Evolutionary conservation across 2,797 vertebrate genomes (phyloP).

Genomic region (Aselliscus stoliczkanus): DNA sequence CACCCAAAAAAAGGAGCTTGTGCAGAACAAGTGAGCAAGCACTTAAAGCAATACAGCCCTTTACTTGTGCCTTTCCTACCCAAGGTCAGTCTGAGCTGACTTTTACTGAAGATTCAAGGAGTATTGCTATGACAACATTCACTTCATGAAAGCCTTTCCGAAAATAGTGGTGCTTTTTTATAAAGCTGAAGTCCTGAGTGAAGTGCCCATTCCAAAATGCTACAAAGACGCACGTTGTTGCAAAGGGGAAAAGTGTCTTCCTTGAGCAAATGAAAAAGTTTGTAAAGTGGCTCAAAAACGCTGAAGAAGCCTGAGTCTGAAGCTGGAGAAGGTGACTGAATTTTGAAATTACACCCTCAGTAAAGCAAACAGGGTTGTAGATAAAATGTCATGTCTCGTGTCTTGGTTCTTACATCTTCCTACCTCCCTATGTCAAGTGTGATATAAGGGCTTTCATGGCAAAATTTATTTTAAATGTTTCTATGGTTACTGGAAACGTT

Average conservation of each 20-base stretch:
- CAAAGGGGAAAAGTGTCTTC: constrained; percentile 95
- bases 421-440: constrained; percentile 91
- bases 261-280: constrained; percentile 99
- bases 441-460: constrained; percentile 86
- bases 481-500: constrained; percentile 84
- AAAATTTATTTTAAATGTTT: constrained; percentile 83
- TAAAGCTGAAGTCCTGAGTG: constrained; percentile 97
- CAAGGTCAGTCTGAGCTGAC: constrained; percentile 96
- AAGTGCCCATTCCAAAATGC: constrained; percentile 97
- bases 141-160: constrained; percentile 99
- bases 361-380: constrained; percentile 90
- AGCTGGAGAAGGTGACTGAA: constrained; percentile 94
- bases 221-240: constrained; percentile 91
- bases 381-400: constrained; percentile 86
- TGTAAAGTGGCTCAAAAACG: constrained; percentile 97
- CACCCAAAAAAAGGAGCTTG: constrained; percentile 91
- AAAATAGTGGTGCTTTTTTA: constrained; percentile 99
- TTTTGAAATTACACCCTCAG: constrained; percentile 81
- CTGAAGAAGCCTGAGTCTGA: constrained; percentile 98
- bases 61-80: constrained; percentile 95
- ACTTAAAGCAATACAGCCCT: constrained; percentile 98
- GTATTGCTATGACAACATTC: constrained; percentile 98
- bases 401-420: constrained; percentile 87
- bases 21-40: constrained; percentile 99
- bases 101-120: constrained; percentile 97